A percentile compares a stretch with the other conserved stretches of the same genome.
Conservation (phyloP, 2,888 invertebrate genomes). For the Oxytorus armatus region DNA sequence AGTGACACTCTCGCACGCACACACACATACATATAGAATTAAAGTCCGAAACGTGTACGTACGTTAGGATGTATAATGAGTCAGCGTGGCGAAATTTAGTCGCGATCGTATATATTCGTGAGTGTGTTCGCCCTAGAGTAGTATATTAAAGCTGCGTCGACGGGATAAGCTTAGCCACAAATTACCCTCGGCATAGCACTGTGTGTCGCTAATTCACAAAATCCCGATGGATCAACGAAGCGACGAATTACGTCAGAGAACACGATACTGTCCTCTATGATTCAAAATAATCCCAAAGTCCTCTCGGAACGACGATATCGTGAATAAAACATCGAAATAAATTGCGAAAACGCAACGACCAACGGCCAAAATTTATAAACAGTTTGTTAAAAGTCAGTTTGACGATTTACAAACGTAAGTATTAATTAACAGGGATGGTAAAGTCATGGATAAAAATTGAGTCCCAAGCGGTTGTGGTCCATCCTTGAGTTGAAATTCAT, state of each 20-base stretch:
- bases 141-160: slow-evolving; percentile 58
- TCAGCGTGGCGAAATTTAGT: slow-evolving; percentile 66
- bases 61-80: slow-evolving; percentile 64
- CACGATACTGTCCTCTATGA: slow-evolving; percentile 5
- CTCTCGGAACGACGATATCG: neutral
- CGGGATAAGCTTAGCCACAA: slow-evolving; percentile 63
- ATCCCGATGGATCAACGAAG: slow-evolving; percentile 58
- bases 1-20: slow-evolving; percentile 51
- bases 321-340: neutral
- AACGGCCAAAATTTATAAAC: no score
- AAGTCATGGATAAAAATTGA: neutral
- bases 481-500: neutral
- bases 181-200: slow-evolving; percentile 54
- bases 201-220: slow-evolving; percentile 48
- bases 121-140: slow-evolving; percentile 19
- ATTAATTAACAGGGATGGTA: no score
- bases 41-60: slow-evolving; percentile 16
- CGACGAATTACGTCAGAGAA: slow-evolving; percentile 40
- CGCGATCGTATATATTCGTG: slow-evolving; percentile 43
- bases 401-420: no score
- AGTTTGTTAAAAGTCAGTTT: no score
- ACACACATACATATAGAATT: neutral
- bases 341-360: no score
- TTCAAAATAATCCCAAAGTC: slow-evolving; percentile 14
- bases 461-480: neutral